phyloP scores from a whole-genome alignment of 2,888 invertebrate genomes.

The Megaustenia siamemsis region DNA sequence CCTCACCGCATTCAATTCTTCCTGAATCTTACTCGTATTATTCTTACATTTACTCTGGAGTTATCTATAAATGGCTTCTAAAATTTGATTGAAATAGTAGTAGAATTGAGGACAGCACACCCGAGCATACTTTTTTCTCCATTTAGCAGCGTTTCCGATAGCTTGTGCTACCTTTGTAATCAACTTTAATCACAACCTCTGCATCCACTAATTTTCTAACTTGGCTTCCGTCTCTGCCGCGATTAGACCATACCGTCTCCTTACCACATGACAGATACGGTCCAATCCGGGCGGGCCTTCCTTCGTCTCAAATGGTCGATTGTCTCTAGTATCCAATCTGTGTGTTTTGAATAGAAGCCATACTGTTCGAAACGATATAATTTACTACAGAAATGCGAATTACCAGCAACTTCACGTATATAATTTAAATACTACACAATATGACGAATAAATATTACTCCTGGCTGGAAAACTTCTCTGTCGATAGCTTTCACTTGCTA shows the following conservation, averaged over 20 bases:
- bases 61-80: conserved; percentile 63
- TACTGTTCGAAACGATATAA: conserved; percentile 36
- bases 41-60: conserved; percentile 44
- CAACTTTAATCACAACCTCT: conserved; percentile 89
- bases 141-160: conserved; percentile 89
- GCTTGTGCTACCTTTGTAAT: conserved; percentile 92
- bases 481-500: neutral
- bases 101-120: conserved; percentile 71
- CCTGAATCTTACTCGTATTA: neutral
- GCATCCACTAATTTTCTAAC: conserved; percentile 88
- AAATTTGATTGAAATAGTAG: conserved; percentile 64
- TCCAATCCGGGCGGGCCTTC: conserved; percentile 91
- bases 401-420: neutral
- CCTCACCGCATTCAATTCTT: neutral
- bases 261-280: conserved; percentile 90
- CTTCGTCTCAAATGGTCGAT: conserved; percentile 90
- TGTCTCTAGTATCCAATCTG: conserved; percentile 89
- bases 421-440: neutral
- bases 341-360: conserved; percentile 76
- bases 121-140: conserved; percentile 83
- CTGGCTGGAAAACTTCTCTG: neutral
- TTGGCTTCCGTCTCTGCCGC: conserved; percentile 83
- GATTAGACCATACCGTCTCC: conserved; percentile 87
- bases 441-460: neutral
- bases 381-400: neutral